Conservation (phyloP, 2,888 invertebrate genomes). For the Thereva nobilitata region DNA sequence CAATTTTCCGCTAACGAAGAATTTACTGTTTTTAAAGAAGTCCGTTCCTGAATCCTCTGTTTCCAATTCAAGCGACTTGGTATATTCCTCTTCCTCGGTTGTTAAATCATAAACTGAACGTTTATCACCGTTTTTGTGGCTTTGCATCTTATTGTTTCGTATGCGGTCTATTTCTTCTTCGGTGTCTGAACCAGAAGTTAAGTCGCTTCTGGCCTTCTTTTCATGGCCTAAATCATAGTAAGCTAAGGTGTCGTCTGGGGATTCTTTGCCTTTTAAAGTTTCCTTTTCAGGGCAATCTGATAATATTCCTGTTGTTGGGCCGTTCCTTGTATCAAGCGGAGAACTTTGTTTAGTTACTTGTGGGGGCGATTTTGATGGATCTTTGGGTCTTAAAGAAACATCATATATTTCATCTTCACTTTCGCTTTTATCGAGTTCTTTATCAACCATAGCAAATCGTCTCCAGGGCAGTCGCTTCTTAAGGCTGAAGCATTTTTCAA, state of each 20-base stretch:
- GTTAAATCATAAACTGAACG: conserved; percentile 49
- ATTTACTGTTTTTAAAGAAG: conserved; percentile 43
- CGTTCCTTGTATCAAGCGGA: not conserved
- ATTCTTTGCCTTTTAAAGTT: not conserved
- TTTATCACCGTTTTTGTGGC: conserved; percentile 12
- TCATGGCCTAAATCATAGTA: conserved; percentile 35
- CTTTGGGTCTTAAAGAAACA: conserved; percentile 44
- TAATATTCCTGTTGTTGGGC: not conserved
- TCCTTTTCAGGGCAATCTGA: not conserved
- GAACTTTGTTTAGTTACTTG: not conserved
- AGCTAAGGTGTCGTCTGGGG: conserved; percentile 21
- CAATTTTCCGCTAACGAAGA: conserved; percentile 45
- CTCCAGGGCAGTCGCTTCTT: conserved; percentile 61
- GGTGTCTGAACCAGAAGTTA: conserved; percentile 50
- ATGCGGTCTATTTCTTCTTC: conserved; percentile 54
- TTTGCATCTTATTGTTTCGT: conserved; percentile 8
- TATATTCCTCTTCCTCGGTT: conserved; percentile 55
- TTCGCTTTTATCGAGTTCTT: conserved; percentile 48
- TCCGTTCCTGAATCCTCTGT: not conserved
- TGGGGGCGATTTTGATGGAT: conserved; percentile 3
- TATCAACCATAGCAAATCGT: conserved; percentile 52
- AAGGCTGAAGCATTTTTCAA: conserved; percentile 66
- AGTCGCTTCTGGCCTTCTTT: not conserved
- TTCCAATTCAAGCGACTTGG: conserved; percentile 39
- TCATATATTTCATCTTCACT: conserved; percentile 56